These are phyloP conservation scores for Caenorhabditis brenneri DNA, from an alignment of 1,140 invertebrate species.

Conservation along the genomic window DNA sequence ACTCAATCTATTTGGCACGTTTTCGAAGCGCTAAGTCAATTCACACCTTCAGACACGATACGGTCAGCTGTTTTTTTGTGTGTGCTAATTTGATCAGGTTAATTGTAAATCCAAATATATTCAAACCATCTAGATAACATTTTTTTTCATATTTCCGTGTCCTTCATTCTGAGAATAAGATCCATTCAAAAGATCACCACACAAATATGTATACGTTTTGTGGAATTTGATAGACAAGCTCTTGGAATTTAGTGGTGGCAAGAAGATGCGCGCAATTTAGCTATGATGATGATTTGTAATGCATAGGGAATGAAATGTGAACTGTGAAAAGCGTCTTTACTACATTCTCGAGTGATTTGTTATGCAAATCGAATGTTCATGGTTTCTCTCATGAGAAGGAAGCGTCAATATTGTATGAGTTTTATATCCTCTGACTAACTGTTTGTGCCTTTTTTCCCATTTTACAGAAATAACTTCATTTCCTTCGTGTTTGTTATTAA, in stretches of 20 bases:
- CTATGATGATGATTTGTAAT: constrained; percentile 37
- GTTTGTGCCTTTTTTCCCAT: too few species aligned
- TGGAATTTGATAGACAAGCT: constrained; percentile 38
- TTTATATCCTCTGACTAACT: too few species aligned
- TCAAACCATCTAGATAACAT: not conserved
- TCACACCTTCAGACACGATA: not conserved
- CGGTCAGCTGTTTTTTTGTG: not conserved
- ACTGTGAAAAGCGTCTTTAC: not conserved
- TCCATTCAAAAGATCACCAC: not conserved
- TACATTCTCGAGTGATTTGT: not conserved
- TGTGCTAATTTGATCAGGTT: too few species aligned
- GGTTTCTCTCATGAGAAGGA: not conserved
- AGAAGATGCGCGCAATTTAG: constrained; percentile 7
- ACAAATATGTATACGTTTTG: constrained; percentile 31
- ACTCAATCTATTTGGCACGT: too few species aligned
- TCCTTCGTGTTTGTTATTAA: too few species aligned
- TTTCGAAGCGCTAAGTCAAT: not conserved
- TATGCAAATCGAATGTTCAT: constrained; percentile 33
- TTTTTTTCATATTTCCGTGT: not conserved
- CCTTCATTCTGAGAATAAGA: not conserved
- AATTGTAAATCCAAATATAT: not conserved
- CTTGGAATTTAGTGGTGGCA: constrained; percentile 34
- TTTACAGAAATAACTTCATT: too few species aligned
- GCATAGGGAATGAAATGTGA: constrained; percentile 27
- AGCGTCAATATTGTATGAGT: too few species aligned